A percentile compares a stretch with the other conserved stretches of the same genome.
Conservation (phyloP, 1,140 invertebrate species). For the Pseudomyrmex cubaensis region DNA sequence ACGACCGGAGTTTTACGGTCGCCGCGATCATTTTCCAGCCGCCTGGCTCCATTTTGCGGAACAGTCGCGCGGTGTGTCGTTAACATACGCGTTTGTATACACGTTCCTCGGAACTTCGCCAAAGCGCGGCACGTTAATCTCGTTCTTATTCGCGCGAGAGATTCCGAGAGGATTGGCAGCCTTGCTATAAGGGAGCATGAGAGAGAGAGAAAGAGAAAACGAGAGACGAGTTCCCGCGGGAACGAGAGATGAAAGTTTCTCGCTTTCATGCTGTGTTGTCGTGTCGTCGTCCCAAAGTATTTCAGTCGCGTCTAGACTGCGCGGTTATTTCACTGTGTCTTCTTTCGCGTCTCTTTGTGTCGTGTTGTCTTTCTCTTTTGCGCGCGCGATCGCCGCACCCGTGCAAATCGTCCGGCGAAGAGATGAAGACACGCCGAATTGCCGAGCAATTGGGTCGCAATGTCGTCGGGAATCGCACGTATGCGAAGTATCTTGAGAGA, state of each 20-base stretch:
- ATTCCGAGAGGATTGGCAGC: constrained; percentile 53
- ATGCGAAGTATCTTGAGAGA: constrained; percentile 23
- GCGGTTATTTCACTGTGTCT: constrained; percentile 29
- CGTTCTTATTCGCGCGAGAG: constrained; percentile 65
- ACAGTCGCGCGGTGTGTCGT: constrained; percentile 63
- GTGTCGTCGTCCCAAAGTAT: constrained; percentile 45
- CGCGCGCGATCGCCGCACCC: neutral
- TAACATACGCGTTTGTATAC: constrained; percentile 45
- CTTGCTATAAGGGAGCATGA: neutral
- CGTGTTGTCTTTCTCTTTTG: constrained; percentile 5
- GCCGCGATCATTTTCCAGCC: constrained; percentile 65
- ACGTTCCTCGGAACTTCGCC: constrained; percentile 62
- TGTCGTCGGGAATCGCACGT: constrained; percentile 47
- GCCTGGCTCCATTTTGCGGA: constrained; percentile 65
- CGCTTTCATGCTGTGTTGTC: constrained; percentile 22
- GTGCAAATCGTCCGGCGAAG: constrained; percentile 11
- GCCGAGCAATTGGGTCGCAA: constrained; percentile 34
- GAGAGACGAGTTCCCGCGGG: constrained; percentile 29
- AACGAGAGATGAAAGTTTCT: constrained; percentile 46
- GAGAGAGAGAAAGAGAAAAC: constrained; percentile 9
- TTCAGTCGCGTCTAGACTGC: constrained; percentile 68
- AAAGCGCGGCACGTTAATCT: constrained; percentile 70
- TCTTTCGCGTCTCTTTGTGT: constrained; percentile 32
- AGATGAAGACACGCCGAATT: constrained; percentile 40
- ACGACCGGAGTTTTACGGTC: constrained; percentile 23